Percentiles rank a stretch among this genome's conserved stretches.
phyloP scores from a whole-genome alignment of 1,140 invertebrate species.

The Bombyx mandarina region DNA sequence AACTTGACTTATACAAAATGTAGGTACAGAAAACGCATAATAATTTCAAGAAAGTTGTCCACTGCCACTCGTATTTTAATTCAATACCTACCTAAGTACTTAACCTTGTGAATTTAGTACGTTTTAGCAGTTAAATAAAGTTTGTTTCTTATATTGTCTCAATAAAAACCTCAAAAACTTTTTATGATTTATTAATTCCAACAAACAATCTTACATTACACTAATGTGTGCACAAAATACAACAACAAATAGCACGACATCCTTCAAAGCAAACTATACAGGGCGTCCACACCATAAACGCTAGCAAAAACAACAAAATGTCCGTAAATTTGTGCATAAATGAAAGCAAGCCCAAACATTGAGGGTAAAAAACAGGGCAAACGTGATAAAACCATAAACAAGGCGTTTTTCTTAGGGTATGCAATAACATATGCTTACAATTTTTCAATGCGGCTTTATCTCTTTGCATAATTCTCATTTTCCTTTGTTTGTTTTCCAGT shows the following conservation, averaged over 20 bases:
- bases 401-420: constrained; percentile 36
- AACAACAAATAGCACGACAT: constrained; percentile 31
- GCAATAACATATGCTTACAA: constrained; percentile 32
- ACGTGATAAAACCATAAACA: constrained; percentile 41
- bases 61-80: no score
- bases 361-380: constrained; percentile 37
- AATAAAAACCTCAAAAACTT: no score
- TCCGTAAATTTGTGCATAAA: constrained; percentile 26
- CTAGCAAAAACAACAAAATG: constrained; percentile 28
- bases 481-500: constrained; percentile 16
- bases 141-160: no score
- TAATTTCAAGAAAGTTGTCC: no score
- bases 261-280: constrained; percentile 36
- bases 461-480: constrained; percentile 28
- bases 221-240: constrained; percentile 25
- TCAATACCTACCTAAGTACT: no score
- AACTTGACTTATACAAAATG: no score
- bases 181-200: no score
- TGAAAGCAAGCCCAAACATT: constrained; percentile 24
- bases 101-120: no score
- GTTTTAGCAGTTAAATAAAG: no score
- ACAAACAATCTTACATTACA: no score
- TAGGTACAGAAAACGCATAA: no score
- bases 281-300: constrained; percentile 37
- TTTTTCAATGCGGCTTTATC: constrained; percentile 25